phyloP scores from a whole-genome alignment of 92 coral and sea anemone genomes.

The Zoanthus sociatus region DNA sequence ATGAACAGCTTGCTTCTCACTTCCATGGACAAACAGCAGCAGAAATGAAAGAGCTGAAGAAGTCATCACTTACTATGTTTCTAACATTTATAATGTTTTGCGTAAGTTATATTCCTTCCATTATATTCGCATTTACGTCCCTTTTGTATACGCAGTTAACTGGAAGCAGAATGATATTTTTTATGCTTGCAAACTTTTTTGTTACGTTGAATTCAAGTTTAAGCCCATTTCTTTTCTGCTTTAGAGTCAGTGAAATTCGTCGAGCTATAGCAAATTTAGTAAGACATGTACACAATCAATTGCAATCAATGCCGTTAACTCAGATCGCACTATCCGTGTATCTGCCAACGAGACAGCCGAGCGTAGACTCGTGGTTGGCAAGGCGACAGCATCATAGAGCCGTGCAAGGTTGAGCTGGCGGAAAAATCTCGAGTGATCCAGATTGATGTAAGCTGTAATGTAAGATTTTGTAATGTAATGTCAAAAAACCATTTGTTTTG shows the following conservation, averaged over 20 bases:
- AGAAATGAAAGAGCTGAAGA: background rate
- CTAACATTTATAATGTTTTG: background rate
- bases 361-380: too few relatives aligned
- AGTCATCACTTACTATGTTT: background rate
- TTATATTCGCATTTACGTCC: background rate
- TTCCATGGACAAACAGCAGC: background rate
- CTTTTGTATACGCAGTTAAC: background rate
- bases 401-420: too few relatives aligned
- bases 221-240: constrained; percentile 19
- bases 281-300: background rate
- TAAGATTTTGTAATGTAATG: too few relatives aligned
- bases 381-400: too few relatives aligned
- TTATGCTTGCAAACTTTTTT: constrained; percentile 6
- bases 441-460: too few relatives aligned
- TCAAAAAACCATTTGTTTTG: too few relatives aligned
- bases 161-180: constrained; percentile 17
- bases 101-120: background rate
- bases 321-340: too few relatives aligned
- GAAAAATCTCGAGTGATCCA: too few relatives aligned
- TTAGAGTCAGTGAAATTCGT: constrained; percentile 6
- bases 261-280: background rate
- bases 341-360: too few relatives aligned
- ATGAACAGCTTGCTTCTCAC: background rate
- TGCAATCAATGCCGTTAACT: too few relatives aligned
- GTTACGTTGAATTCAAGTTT: constrained; percentile 19